Percentiles rank a stretch among this genome's conserved stretches.
Evolutionary conservation across 2,888 invertebrate species (phyloP).

Genomic region (Oegoconia quadripuncta): DNA sequence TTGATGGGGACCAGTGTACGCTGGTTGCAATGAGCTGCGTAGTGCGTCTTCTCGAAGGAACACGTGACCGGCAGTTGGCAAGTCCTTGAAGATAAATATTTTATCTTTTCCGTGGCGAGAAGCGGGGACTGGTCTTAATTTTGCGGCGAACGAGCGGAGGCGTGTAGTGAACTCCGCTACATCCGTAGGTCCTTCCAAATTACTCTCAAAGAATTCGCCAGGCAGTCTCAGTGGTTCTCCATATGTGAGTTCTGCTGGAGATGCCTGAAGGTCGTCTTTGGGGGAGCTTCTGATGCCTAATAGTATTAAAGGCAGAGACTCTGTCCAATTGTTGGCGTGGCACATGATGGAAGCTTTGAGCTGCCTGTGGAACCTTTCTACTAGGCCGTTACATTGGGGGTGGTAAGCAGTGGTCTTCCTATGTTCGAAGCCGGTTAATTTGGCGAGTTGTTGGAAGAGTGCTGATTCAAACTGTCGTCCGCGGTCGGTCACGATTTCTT

Average conservation of each 20-base stretch:
- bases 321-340: constrained; percentile 20
- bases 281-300: constrained; percentile 20
- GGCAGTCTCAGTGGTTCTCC: constrained; percentile 22
- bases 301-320: constrained; percentile 16
- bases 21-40: constrained; percentile 4
- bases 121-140: constrained; percentile 10
- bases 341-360: constrained; percentile 31
- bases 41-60: constrained; percentile 20
- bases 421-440: constrained; percentile 12
- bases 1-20: constrained; percentile 18
- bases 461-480: constrained; percentile 34
- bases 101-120: constrained; percentile 9
- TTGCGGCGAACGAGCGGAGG: constrained; percentile 4
- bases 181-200: constrained; percentile 4
- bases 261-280: constrained; percentile 18
- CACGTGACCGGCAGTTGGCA: constrained; percentile 17
- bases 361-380: constrained; percentile 20
- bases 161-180: constrained; percentile 15
- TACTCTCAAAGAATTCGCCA: constrained; percentile 14
- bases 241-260: constrained; percentile 23
- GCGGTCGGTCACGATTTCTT: constrained; percentile 23
- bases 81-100: constrained; percentile 19
- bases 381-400: constrained; percentile 23
- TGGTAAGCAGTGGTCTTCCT: constrained; percentile 24
- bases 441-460: constrained; percentile 18